phyloP scores from a whole-genome alignment of 2,888 invertebrate species.

The Cheilosia vulpina region DNA sequence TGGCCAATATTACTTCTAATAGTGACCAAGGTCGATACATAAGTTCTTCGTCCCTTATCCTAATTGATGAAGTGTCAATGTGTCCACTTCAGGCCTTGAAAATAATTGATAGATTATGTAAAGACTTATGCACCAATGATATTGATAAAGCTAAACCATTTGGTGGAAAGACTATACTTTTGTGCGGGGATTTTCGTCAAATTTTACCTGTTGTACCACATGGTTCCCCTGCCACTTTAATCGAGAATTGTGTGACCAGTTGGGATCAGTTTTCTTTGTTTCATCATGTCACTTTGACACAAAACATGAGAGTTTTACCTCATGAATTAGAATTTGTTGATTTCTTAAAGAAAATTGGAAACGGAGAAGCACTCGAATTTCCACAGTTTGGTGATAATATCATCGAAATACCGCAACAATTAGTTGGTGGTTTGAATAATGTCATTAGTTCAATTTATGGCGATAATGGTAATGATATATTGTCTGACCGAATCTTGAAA shows the following conservation, averaged over 20 bases:
- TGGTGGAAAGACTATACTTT: not conserved
- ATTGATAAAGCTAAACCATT: not conserved
- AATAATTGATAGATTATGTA: not conserved
- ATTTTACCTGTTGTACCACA: not conserved
- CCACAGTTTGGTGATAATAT: not conserved
- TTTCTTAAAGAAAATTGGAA: not conserved
- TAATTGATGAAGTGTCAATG: not conserved
- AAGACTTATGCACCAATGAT: not conserved
- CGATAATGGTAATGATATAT: too few species aligned
- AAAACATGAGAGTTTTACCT: slow-evolving; percentile 1
- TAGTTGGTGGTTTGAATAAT: not conserved
- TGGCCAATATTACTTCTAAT: not conserved
- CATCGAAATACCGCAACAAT: not conserved
- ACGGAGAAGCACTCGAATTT: not conserved
- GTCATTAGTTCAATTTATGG: too few species aligned
- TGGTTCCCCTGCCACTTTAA: not conserved
- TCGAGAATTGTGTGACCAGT: not conserved
- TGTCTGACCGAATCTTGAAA: too few species aligned
- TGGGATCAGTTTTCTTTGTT: too few species aligned
- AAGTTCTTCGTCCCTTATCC: not conserved
- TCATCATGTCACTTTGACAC: not conserved
- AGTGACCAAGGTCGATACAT: not conserved
- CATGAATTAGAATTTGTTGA: slow-evolving; percentile 4
- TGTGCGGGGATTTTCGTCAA: not conserved
- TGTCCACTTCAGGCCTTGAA: not conserved